A percentile compares a stretch with the other conserved stretches of the same genome.
phyloP scores from a whole-genome alignment of 2,113 vertebrate genomes.

The Nymphicus hollandicus region DNA sequence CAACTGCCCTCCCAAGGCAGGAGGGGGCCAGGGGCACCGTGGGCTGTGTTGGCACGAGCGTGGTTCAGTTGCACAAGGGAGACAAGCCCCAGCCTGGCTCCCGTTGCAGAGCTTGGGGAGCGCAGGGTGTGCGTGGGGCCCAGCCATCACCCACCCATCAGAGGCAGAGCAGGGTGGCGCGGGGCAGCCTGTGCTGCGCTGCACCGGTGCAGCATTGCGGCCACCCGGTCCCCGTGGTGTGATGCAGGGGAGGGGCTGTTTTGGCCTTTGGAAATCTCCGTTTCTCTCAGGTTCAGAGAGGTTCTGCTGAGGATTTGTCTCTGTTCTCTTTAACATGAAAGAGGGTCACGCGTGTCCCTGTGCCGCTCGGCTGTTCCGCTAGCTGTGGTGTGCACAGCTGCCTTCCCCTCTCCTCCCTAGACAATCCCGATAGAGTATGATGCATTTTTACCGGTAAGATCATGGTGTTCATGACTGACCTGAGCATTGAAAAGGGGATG shows the following conservation, averaged over 20 bases:
- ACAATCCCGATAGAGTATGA: background rate
- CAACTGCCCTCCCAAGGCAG: background rate
- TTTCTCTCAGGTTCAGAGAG: background rate
- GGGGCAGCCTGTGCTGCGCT: fast-evolving
- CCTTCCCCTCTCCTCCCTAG: background rate
- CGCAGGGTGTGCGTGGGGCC: background rate
- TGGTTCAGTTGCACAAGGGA: fast-evolving
- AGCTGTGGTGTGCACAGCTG: background rate
- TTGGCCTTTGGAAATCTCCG: background rate
- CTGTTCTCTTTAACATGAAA: background rate
- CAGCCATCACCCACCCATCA: fast-evolving
- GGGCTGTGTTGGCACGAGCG: background rate
- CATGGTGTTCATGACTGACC: background rate
- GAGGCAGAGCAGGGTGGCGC: fast-evolving
- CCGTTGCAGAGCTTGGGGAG: fast-evolving
- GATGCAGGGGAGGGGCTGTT: fast-evolving
- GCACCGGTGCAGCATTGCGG: fast-evolving
- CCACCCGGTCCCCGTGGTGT: fast-evolving
- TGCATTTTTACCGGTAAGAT: background rate
- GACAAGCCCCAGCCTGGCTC: background rate
- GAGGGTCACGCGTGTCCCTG: background rate
- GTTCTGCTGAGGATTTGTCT: background rate
- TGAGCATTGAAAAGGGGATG: background rate
- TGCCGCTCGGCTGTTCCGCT: background rate
- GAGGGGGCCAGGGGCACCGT: background rate